Conservation (phyloP, 2,888 invertebrate species). For the Drosophila infuscata region DNA sequence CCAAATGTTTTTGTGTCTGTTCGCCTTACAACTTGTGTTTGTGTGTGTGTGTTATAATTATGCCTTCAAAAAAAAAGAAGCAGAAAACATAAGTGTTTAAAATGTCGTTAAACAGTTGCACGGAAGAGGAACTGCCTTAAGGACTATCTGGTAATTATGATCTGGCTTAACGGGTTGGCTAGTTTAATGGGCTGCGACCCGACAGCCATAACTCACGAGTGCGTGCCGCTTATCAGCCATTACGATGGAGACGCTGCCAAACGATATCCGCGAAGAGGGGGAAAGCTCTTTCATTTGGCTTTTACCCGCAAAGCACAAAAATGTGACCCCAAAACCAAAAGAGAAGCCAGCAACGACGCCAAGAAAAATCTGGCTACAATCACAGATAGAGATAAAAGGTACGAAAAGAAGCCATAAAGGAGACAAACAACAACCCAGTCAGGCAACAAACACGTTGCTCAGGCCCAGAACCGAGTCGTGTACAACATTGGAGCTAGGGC, state of each 20-base stretch:
- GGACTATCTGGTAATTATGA: constrained; percentile 48
- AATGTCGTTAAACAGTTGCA: constrained; percentile 62
- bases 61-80: constrained; percentile 14
- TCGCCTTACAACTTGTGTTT: background rate
- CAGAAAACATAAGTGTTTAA: constrained; percentile 66
- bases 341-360: constrained; percentile 15
- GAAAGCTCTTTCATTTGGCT: constrained; percentile 47
- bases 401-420: constrained; percentile 79
- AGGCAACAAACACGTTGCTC: constrained; percentile 35
- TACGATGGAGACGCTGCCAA: constrained; percentile 49
- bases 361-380: constrained; percentile 72
- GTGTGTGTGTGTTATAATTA: constrained; percentile 15
- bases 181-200: constrained; percentile 54
- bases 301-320: constrained; percentile 70
- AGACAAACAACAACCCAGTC: constrained; percentile 74
- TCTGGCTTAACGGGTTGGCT: constrained; percentile 49
- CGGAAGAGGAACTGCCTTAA: background rate
- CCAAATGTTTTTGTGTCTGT: constrained; percentile 56
- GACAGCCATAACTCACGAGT: constrained; percentile 62
- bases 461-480: constrained; percentile 28
- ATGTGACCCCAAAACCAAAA: constrained; percentile 65
- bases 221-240: constrained; percentile 67
- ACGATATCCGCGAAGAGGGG: constrained; percentile 59
- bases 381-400: constrained; percentile 78
- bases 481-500: constrained; percentile 32